phyloP scores from a whole-genome alignment of 2,888 invertebrate genomes.

The Heteromurus nitidus region DNA sequence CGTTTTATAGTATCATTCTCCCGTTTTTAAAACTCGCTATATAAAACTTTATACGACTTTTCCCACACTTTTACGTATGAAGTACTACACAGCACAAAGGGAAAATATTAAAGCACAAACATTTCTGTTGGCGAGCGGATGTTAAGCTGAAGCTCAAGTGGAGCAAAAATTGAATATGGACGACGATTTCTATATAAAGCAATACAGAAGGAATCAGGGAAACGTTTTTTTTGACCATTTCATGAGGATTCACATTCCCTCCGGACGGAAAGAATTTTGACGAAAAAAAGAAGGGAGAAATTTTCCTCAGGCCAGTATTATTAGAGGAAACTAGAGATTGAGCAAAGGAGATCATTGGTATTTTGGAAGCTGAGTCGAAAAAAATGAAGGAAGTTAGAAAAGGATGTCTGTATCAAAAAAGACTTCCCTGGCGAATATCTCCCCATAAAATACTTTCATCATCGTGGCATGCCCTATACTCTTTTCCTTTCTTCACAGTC shows the following conservation, averaged over 20 bases:
- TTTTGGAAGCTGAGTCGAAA: not conserved
- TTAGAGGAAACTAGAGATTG: constrained; percentile 2
- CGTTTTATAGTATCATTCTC: too few species aligned
- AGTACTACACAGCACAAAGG: too few species aligned
- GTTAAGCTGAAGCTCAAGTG: too few species aligned
- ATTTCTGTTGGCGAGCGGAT: too few species aligned
- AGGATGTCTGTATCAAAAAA: constrained; percentile 29
- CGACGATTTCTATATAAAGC: too few species aligned
- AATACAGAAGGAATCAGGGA: too few species aligned
- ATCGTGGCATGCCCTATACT: not conserved
- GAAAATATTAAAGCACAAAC: too few species aligned
- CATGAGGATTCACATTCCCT: constrained; percentile 8
- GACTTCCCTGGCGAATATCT: too few species aligned
- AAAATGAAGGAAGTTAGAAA: constrained; percentile 7
- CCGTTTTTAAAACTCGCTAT: too few species aligned
- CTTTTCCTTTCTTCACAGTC: not conserved
- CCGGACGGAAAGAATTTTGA: constrained; percentile 21
- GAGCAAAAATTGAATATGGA: constrained; percentile 1
- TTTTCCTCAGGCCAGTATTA: constrained; percentile 4
- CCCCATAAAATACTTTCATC: constrained; percentile 25
- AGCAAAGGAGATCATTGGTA: constrained; percentile 17
- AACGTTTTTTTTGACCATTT: not conserved
- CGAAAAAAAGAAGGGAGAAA: constrained; percentile 30
- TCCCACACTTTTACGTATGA: too few species aligned
- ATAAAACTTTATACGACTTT: too few species aligned